Percentiles rank a stretch among this genome's conserved stretches.
phyloP scores from a whole-genome alignment of 2,888 invertebrate species.

The Pterostichus madidus region DNA sequence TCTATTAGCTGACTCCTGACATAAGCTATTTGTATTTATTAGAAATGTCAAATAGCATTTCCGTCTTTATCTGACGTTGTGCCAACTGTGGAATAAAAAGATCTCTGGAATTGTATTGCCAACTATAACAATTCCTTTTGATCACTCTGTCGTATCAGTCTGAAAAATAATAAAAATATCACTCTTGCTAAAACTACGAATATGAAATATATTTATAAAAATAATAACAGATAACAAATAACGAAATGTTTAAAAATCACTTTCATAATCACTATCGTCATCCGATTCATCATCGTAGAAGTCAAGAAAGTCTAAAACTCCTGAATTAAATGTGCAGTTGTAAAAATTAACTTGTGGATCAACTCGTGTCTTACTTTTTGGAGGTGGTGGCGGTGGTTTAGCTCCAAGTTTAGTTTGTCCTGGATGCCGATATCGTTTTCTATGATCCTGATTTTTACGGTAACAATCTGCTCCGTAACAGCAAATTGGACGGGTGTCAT shows the following conservation, averaged over 20 bases:
- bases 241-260: constrained; percentile 47
- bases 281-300: constrained; percentile 45
- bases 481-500: constrained; percentile 78
- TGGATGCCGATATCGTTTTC: constrained; percentile 79
- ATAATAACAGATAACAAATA: neutral
- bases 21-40: too few relatives aligned
- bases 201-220: too few relatives aligned
- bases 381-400: constrained; percentile 49
- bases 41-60: too few relatives aligned
- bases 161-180: too few relatives aligned
- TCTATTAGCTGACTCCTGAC: too few relatives aligned
- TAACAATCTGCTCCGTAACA: constrained; percentile 81
- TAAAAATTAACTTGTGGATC: neutral
- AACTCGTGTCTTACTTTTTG: constrained; percentile 62
- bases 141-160: too few relatives aligned
- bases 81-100: too few relatives aligned
- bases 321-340: constrained; percentile 29
- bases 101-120: too few relatives aligned
- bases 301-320: constrained; percentile 22
- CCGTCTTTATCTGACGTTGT: too few relatives aligned
- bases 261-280: constrained; percentile 60
- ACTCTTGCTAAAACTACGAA: too few relatives aligned
- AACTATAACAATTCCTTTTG: too few relatives aligned
- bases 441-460: constrained; percentile 81
- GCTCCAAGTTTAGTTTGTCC: constrained; percentile 71